These are phyloP conservation scores for Sparus aurata DNA, from an alignment of 2,797 vertebrate genomes.

Conservation along the genomic window DNA sequence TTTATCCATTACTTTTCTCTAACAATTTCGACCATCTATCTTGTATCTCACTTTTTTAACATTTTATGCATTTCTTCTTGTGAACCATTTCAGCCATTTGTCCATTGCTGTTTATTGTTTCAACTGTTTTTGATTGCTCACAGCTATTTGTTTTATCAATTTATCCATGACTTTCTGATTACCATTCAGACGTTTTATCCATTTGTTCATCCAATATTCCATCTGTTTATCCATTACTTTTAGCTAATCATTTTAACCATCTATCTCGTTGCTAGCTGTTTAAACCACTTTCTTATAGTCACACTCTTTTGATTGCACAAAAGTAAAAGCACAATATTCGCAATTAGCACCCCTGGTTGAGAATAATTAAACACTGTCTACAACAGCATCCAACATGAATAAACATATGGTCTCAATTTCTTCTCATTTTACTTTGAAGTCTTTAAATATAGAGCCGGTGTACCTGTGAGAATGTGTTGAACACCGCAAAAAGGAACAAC, in stretches of 20 bases:
- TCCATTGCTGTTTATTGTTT: too few species aligned
- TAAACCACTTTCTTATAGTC: neutral
- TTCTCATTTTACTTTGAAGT: slow-evolving; percentile 44
- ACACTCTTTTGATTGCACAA: neutral
- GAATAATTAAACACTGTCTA: slow-evolving; percentile 6
- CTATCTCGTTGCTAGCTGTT: neutral
- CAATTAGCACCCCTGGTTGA: neutral
- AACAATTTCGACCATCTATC: neutral
- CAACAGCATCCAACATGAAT: neutral
- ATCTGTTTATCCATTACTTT: neutral
- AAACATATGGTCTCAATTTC: slow-evolving; percentile 38
- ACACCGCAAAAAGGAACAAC: neutral
- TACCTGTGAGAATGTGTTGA: slow-evolving; percentile 22
- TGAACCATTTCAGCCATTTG: neutral
- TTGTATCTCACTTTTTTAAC: neutral
- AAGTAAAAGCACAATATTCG: neutral
- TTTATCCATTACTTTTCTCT: neutral
- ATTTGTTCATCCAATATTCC: too few species aligned
- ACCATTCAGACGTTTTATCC: too few species aligned
- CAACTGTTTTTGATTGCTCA: too few species aligned
- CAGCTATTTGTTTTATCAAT: too few species aligned
- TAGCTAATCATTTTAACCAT: neutral
- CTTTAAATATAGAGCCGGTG: slow-evolving; percentile 35
- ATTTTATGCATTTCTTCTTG: neutral
- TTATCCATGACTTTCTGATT: too few species aligned